These are phyloP conservation scores for Latheticus oryzae DNA, from an alignment of 2,888 invertebrate species.

Conservation along the genomic window DNA sequence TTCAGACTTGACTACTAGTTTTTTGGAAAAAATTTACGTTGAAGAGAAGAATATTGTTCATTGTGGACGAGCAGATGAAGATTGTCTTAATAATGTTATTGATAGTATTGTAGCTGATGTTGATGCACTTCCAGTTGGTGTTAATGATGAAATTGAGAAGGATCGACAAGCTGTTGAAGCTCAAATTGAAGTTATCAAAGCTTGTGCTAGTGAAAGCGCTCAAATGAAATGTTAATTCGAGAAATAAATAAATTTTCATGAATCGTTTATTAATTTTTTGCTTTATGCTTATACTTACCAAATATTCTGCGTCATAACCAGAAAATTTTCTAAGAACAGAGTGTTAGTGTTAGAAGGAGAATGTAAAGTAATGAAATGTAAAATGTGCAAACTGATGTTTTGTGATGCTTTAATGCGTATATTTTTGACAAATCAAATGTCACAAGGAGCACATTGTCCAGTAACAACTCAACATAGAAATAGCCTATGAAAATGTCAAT, in stretches of 20 bases:
- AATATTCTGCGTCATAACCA: too few species aligned
- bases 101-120: not conserved
- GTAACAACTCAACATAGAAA: slow-evolving; percentile 36
- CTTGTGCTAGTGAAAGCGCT: too few species aligned
- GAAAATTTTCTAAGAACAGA: too few species aligned
- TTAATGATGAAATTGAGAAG: slow-evolving; percentile 16
- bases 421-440: slow-evolving; percentile 43
- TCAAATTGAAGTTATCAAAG: slow-evolving; percentile 7
- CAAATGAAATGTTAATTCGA: too few species aligned
- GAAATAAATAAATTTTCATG: too few species aligned
- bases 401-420: slow-evolving; percentile 41
- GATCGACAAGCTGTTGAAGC: slow-evolving; percentile 6
- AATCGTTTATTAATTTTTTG: too few species aligned
- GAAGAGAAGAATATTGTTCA: slow-evolving; percentile 8
- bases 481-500: slow-evolving; percentile 38
- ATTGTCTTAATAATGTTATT: slow-evolving; percentile 7
- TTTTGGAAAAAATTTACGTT: slow-evolving; percentile 6
- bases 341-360: too few species aligned
- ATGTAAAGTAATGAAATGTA: too few species aligned
- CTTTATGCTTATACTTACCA: too few species aligned
- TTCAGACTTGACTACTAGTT: not conserved
- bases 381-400: slow-evolving; percentile 7
- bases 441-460: slow-evolving; percentile 37
- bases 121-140: not conserved
- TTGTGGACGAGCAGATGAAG: slow-evolving; percentile 10